Conservation (phyloP, 2,797 vertebrate genomes). For the Gymnothorax javanicus region DNA sequence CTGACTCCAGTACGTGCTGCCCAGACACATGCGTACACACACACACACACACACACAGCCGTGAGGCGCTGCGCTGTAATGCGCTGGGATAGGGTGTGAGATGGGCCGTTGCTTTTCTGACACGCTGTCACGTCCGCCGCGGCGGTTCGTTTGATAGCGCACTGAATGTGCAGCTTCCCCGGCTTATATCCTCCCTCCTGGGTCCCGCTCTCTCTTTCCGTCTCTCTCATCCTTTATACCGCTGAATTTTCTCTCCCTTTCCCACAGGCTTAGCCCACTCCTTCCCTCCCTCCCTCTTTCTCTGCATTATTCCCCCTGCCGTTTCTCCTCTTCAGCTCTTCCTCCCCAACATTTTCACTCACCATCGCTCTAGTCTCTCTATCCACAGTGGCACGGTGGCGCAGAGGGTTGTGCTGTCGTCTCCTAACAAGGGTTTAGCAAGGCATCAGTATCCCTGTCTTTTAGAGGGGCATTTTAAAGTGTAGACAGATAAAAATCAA, state of each 20-base stretch:
- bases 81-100: neutral
- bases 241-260: slow-evolving; percentile 4
- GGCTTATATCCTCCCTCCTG: slow-evolving; percentile 26
- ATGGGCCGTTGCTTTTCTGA: neutral
- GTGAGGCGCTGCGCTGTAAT: neutral
- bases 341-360: neutral
- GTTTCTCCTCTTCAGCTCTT: slow-evolving; percentile 28
- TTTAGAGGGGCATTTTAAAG: too few relatives aligned
- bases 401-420: too few relatives aligned
- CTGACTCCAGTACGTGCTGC: neutral
- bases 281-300: neutral
- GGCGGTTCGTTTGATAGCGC: neutral
- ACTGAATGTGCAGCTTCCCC: neutral
- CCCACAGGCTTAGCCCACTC: neutral
- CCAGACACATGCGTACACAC: slow-evolving; percentile 8
- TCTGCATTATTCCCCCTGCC: neutral
- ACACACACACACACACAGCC: slow-evolving; percentile 13
- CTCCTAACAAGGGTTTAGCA: too few relatives aligned
- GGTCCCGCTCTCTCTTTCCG: neutral
- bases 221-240: slow-evolving; percentile 13
- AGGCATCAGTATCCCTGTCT: too few relatives aligned
- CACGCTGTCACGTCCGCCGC: neutral
- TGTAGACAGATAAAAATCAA: too few relatives aligned
- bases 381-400: too few relatives aligned
- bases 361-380: neutral